Evolutionary conservation across 1,140 invertebrate genomes (phyloP).

Genomic region (Saxidomus purpurata): DNA sequence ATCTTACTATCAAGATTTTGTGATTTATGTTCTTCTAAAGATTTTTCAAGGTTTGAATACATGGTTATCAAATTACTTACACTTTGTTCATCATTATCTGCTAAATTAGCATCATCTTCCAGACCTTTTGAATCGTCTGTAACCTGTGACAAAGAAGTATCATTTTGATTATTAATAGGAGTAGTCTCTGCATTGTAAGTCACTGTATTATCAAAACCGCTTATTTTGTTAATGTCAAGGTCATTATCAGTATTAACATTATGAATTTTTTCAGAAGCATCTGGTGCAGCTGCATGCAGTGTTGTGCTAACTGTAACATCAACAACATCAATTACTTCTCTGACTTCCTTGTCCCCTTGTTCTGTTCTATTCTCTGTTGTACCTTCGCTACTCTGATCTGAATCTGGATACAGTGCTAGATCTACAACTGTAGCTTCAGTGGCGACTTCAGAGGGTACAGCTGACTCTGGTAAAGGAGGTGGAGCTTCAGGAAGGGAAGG

Average conservation of each 20-base stretch:
- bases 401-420: conserved; percentile 58
- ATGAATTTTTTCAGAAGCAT: not conserved
- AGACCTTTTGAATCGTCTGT: conserved; percentile 42
- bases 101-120: conserved; percentile 15
- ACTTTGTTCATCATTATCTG: conserved; percentile 17
- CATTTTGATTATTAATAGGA: not conserved
- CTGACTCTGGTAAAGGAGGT: conserved; percentile 38
- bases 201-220: not conserved
- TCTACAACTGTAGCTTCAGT: conserved; percentile 31
- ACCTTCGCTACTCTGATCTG: conserved; percentile 41
- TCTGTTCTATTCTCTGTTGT: not conserved
- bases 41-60: conserved; percentile 64
- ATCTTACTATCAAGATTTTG: not conserved
- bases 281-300: conserved; percentile 35
- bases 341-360: not conserved
- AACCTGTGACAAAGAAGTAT: conserved; percentile 46
- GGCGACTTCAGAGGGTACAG: not conserved
- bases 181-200: not conserved
- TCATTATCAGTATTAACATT: not conserved
- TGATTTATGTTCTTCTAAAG: conserved; percentile 15
- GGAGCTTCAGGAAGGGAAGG: conserved; percentile 34
- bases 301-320: not conserved
- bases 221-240: not conserved
- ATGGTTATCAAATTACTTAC: conserved; percentile 49
- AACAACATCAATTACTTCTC: conserved; percentile 49